Conservation (phyloP, 2,888 invertebrate species). For the Drosophila atripex region DNA sequence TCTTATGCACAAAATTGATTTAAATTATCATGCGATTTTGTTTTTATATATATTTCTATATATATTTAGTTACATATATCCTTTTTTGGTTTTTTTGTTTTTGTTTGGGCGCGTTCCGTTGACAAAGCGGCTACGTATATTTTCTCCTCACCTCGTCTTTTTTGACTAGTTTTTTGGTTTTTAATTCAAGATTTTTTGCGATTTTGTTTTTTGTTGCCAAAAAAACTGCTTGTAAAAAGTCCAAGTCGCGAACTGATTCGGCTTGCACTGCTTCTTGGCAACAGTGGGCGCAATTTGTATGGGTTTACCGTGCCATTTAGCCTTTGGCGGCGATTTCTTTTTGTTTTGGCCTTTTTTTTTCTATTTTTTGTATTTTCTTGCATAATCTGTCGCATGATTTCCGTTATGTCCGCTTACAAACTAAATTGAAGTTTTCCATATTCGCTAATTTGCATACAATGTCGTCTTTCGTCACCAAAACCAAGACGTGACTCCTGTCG, state of each 20-base stretch:
- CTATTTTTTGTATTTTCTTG: conserved; percentile 47
- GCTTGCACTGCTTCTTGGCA: conserved; percentile 28
- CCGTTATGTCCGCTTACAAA: conserved; percentile 51
- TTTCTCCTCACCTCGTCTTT: conserved; percentile 13
- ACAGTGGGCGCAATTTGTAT: conserved; percentile 1
- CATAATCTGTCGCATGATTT: conserved; percentile 33
- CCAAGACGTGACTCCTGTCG: neutral
- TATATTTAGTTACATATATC: conserved; percentile 13
- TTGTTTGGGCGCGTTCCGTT: conserved; percentile 67
- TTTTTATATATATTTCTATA: conserved; percentile 12
- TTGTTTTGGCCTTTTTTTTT: conserved; percentile 30
- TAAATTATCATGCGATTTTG: conserved; percentile 26
- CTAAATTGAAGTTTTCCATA: conserved; percentile 55
- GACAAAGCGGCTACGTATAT: conserved; percentile 70
- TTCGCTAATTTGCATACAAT: conserved; percentile 40
- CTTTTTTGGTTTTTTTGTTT: conserved; percentile 11
- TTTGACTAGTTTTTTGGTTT: conserved; percentile 4
- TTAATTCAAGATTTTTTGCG: conserved; percentile 4
- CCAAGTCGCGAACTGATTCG: conserved; percentile 14
- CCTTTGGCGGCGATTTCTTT: conserved; percentile 28
- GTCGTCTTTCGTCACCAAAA: conserved; percentile 12
- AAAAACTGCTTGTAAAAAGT: conserved; percentile 26
- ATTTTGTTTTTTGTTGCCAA: conserved; percentile 3
- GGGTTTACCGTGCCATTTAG: conserved; percentile 34
- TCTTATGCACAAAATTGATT: conserved; percentile 38